Conservation (phyloP, 2,888 invertebrate genomes). For the Chirona hameri region DNA sequence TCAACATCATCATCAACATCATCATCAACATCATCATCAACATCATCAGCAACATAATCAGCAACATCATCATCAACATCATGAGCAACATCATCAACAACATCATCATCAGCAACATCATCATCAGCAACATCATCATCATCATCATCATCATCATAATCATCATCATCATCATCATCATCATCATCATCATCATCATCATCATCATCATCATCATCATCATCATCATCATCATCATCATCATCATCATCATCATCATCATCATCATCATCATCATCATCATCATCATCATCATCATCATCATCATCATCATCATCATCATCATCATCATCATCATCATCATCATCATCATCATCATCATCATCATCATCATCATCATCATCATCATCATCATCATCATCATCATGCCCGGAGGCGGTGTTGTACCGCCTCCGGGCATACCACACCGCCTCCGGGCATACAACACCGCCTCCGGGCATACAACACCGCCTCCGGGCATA, state of each 20-base stretch:
- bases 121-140: too few species aligned
- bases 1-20: conserved; percentile 8
- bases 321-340: conserved; percentile 11
- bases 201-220: conserved; percentile 22
- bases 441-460: too few species aligned
- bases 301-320: conserved; percentile 11
- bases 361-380: conserved; percentile 22
- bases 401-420: background rate
- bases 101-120: too few species aligned
- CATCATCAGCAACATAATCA: too few species aligned
- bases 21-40: too few species aligned
- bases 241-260: conserved; percentile 11
- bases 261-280: conserved; percentile 11
- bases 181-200: conserved; percentile 22
- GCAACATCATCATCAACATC: too few species aligned
- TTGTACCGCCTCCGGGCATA: too few species aligned
- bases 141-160: too few species aligned
- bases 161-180: too few species aligned
- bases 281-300: conserved; percentile 11
- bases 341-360: conserved; percentile 11
- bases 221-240: conserved; percentile 22
- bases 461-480: too few species aligned
- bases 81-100: too few species aligned
- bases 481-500: too few species aligned
- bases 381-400: conserved; percentile 22